Evolutionary conservation across 2,113 vertebrate genomes (phyloP).

Genomic region (Cyprinodon brontotheroides): DNA sequence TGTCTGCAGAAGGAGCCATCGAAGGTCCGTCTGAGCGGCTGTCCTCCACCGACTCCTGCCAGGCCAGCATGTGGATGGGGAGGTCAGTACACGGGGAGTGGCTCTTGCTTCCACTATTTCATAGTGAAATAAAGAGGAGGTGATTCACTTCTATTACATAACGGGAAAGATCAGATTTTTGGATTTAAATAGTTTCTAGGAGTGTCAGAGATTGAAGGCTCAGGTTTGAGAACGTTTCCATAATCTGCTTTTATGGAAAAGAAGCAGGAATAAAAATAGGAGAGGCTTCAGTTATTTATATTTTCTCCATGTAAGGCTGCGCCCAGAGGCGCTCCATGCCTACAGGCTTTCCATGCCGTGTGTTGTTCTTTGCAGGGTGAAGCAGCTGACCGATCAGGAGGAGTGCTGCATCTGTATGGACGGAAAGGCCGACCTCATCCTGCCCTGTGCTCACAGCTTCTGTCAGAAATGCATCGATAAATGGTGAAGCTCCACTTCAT

Average conservation of each 20-base stretch:
- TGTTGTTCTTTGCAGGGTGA: constrained; percentile 82
- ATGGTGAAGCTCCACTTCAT: constrained; percentile 80
- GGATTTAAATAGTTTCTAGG: too few relatives aligned
- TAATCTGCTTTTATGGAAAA: too few relatives aligned
- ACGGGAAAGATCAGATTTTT: too few relatives aligned
- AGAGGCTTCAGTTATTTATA: too few relatives aligned
- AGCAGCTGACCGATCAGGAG: constrained; percentile 95
- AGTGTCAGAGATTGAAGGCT: too few relatives aligned
- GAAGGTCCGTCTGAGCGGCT: constrained; percentile 80
- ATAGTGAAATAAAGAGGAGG: too few relatives aligned
- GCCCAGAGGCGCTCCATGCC: too few relatives aligned
- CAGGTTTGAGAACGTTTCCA: too few relatives aligned
- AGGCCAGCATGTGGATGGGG: constrained; percentile 98
- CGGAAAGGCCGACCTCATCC: constrained; percentile 91
- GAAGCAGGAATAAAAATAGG: too few relatives aligned
- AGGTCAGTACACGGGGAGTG: constrained; percentile 76
- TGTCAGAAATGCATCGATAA: constrained; percentile 99
- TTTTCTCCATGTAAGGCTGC: too few relatives aligned
- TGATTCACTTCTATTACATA: too few relatives aligned
- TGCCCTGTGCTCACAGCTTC: constrained; percentile 96
- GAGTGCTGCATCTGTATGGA: constrained; percentile 99
- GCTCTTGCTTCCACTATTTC: background rate
- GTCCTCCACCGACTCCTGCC: constrained; percentile 86
- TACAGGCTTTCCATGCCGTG: background rate
- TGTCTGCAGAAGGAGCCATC: constrained; percentile 76